phyloP scores from a whole-genome alignment of 2,888 invertebrate genomes.

The Melieria crassipennis region DNA sequence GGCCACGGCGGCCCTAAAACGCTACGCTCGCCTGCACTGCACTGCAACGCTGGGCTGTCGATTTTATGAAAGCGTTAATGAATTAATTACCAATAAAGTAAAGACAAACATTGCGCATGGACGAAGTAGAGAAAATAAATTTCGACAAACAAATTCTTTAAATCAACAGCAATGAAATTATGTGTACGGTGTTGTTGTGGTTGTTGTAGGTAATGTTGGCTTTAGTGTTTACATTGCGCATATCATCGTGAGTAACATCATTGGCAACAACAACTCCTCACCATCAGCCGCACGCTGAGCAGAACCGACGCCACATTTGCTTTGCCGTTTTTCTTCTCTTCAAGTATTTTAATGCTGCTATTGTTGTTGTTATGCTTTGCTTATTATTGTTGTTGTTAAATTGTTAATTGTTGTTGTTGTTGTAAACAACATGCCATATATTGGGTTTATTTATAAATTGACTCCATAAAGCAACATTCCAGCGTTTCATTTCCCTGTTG shows the following conservation, averaged over 20 bases:
- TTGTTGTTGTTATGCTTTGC: constrained; percentile 5
- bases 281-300: constrained; percentile 6
- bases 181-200: constrained; percentile 1
- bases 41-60: background rate
- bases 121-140: constrained; percentile 14
- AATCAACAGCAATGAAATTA: constrained; percentile 5
- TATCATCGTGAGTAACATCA: constrained; percentile 23
- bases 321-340: background rate
- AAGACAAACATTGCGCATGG: constrained; percentile 34
- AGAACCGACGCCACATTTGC: background rate
- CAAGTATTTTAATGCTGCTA: constrained; percentile 1
- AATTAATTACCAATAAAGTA: constrained; percentile 51
- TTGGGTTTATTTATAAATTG: constrained; percentile 29
- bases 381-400: constrained; percentile 1
- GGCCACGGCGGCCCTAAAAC: no score
- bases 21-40: no score
- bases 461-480: background rate
- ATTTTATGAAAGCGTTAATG: constrained; percentile 44
- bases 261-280: constrained; percentile 7
- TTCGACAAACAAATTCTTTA: background rate
- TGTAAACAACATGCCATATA: constrained; percentile 8
- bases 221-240: constrained; percentile 22
- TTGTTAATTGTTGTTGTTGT: no score
- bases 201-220: constrained; percentile 13
- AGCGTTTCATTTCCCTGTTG: background rate